phyloP scores from a whole-genome alignment of 30 jellyfish, hydroid and myxozoan species.

The Chironex yamaguchii region DNA sequence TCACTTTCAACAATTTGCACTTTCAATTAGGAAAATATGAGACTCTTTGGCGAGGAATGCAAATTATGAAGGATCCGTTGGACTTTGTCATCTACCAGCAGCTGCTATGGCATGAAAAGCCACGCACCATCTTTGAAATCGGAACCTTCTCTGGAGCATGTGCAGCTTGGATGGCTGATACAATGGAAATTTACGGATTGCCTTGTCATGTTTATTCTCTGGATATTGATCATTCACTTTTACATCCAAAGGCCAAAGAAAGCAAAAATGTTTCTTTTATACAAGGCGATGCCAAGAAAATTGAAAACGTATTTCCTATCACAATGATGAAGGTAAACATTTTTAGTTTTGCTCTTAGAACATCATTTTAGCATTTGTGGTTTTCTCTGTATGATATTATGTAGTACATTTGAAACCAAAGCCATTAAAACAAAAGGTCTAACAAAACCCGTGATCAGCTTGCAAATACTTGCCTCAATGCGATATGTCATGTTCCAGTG shows the following conservation, averaged over 20 bases:
- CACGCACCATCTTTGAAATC: slow-evolving; percentile 73
- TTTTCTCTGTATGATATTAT: not conserved
- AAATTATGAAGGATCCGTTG: slow-evolving; percentile 77
- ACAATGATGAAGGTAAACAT: slow-evolving; percentile 59
- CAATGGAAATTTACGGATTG: slow-evolving; percentile 36
- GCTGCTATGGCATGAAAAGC: slow-evolving; percentile 77
- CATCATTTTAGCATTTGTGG: not conserved
- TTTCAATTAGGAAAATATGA: slow-evolving; percentile 64
- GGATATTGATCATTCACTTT: slow-evolving; percentile 59
- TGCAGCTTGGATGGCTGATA: slow-evolving; percentile 94
- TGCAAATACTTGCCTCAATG: too few relatives aligned
- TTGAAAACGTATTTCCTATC: slow-evolving; percentile 53
- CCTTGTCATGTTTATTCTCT: slow-evolving; percentile 66
- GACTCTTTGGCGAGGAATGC: slow-evolving; percentile 83
- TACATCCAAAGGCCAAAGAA: slow-evolving; percentile 25
- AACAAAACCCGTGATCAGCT: too few relatives aligned
- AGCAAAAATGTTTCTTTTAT: slow-evolving; percentile 25
- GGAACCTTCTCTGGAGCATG: slow-evolving; percentile 94
- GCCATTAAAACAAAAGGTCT: too few relatives aligned
- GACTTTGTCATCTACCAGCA: slow-evolving; percentile 80
- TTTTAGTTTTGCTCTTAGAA: not conserved
- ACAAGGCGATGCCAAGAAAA: slow-evolving; percentile 59
- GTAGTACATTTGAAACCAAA: too few relatives aligned
- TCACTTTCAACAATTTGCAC: not conserved
- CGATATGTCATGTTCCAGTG: too few relatives aligned